Percentiles rank a stretch among this genome's conserved stretches.
Conservation (phyloP, 1,140 invertebrate genomes). For the Lethrus apterus region DNA sequence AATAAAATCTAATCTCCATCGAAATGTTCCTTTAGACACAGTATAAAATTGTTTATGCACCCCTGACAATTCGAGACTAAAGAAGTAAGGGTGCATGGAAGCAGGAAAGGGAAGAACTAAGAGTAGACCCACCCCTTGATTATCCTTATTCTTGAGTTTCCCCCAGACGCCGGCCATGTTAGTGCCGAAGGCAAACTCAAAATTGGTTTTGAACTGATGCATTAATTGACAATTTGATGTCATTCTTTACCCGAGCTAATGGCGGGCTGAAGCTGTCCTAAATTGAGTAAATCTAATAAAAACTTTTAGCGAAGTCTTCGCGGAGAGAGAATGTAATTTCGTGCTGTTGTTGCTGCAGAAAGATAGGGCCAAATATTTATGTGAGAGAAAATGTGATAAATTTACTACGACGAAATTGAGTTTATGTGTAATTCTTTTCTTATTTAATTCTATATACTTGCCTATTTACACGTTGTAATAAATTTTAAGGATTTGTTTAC, state of each 20-base stretch:
- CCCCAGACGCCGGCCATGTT: slow-evolving; percentile 26
- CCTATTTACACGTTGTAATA: too few relatives aligned
- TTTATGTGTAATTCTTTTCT: too few relatives aligned
- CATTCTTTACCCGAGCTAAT: slow-evolving; percentile 33
- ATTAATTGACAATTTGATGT: slow-evolving; percentile 37
- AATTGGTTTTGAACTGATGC: slow-evolving; percentile 36
- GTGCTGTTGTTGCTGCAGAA: slow-evolving; percentile 18
- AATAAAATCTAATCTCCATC: too few relatives aligned
- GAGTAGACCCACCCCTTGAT: slow-evolving; percentile 28
- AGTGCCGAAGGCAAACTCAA: slow-evolving; percentile 22
- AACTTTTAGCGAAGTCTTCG: slow-evolving; percentile 28
- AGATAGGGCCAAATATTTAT: slow-evolving; percentile 3
- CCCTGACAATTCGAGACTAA: slow-evolving; percentile 9
- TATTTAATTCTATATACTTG: too few relatives aligned
- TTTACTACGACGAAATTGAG: too few relatives aligned
- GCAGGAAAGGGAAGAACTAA: slow-evolving; percentile 24
- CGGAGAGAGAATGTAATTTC: slow-evolving; percentile 27
- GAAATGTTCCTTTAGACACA: background rate
- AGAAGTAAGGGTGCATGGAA: slow-evolving; percentile 10
- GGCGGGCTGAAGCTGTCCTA: slow-evolving; percentile 32
- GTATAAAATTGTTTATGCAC: slow-evolving; percentile 5
- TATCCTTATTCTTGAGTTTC: slow-evolving; percentile 32
- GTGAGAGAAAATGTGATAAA: too few relatives aligned
- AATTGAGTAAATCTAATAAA: slow-evolving; percentile 34
- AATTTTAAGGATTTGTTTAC: too few relatives aligned